A percentile compares a stretch with the other conserved stretches of the same genome.
Conservation (phyloP, 2,888 invertebrate species). For the Uloborus plumipes region DNA sequence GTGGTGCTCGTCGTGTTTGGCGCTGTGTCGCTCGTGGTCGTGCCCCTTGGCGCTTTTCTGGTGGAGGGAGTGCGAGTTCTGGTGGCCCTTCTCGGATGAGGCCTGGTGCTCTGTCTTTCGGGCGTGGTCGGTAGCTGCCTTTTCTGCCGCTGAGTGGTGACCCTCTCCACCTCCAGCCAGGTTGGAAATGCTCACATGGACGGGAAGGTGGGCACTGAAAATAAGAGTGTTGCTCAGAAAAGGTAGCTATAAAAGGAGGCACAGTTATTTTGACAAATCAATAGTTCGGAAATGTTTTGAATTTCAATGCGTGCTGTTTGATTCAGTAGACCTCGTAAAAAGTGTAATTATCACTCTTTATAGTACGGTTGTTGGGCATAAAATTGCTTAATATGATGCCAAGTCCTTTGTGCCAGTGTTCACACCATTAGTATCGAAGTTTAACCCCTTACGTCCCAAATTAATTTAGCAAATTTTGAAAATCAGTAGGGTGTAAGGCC, state of each 20-base stretch:
- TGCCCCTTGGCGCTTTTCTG: slow-evolving; percentile 36
- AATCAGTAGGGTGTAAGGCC: too few relatives aligned
- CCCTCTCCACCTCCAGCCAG: slow-evolving; percentile 11
- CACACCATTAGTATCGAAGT: too few relatives aligned
- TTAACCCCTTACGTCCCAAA: too few relatives aligned
- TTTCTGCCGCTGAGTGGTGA: slow-evolving; percentile 2
- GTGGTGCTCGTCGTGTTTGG: slow-evolving; percentile 52
- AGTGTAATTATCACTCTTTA: too few relatives aligned
- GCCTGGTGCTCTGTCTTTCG: slow-evolving; percentile 45
- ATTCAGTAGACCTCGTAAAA: too few relatives aligned
- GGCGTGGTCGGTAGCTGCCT: slow-evolving; percentile 24
- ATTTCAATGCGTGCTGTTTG: too few relatives aligned
- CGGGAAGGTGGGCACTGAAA: slow-evolving; percentile 33
- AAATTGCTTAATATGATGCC: too few relatives aligned
- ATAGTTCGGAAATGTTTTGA: too few relatives aligned
- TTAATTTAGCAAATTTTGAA: too few relatives aligned
- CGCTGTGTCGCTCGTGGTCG: slow-evolving; percentile 44
- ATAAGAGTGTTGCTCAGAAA: neutral
- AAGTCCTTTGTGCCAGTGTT: too few relatives aligned
- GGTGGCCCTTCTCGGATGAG: slow-evolving; percentile 46
- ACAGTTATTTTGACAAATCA: too few relatives aligned
- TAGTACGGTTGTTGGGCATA: too few relatives aligned
- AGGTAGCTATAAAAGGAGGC: neutral
- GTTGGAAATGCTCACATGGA: slow-evolving; percentile 16
- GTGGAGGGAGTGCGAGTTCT: slow-evolving; percentile 16